Evolutionary conservation across 2,113 vertebrate genomes (phyloP), one percentile per base, ranked within the genome.

Genomic region (Apodemus speciosus): DNA sequence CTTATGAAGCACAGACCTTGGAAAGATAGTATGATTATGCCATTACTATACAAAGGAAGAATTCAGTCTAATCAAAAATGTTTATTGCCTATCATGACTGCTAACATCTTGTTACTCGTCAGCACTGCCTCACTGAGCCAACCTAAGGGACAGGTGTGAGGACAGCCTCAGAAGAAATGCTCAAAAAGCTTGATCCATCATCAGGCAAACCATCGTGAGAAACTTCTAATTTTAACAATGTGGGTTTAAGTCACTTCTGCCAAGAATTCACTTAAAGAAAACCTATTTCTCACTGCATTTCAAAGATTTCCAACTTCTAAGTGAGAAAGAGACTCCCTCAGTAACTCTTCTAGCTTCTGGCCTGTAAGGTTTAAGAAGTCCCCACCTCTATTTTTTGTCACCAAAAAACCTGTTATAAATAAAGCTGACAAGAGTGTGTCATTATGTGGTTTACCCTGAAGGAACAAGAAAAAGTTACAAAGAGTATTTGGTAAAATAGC

Each of bases 51-150:
- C 49, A 95, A 25, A 81, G 32, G 25, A 25, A 38, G 53, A 66
- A 94, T 71, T 79, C 58, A 88, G 49, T 56, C 23, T 21, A 56
- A 58, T 53, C 21, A 71, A 92, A 92, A 90, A n/a, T 25, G 9
- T 60, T 35, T 68, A 87, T 40, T 92, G 62, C 64, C 72, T 93
- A 21, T 56, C 35, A 53, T 14, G 5, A 86, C 56, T 73, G 23
- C 51, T 89, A 79, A 62, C 27, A 73, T n/a, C 79, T 92, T 90
- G 77, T 77, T 68, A 81, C 18, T 66, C 80, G 23, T 51, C 60
- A 88, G 14, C 32, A 64, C 46, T 81, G 85, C 79, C 72, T 95
- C 77, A 56, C 3, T 96, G 89, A 95, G 85, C 23, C 60, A 94
- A 73, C 18, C 35, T 60, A 56, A 60, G 40, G 53, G 79, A 53